Percentiles rank a stretch among this genome's conserved stretches.
Evolutionary conservation across 1,140 invertebrate species (phyloP).

Genomic region (Drosophila kurseongensis): DNA sequence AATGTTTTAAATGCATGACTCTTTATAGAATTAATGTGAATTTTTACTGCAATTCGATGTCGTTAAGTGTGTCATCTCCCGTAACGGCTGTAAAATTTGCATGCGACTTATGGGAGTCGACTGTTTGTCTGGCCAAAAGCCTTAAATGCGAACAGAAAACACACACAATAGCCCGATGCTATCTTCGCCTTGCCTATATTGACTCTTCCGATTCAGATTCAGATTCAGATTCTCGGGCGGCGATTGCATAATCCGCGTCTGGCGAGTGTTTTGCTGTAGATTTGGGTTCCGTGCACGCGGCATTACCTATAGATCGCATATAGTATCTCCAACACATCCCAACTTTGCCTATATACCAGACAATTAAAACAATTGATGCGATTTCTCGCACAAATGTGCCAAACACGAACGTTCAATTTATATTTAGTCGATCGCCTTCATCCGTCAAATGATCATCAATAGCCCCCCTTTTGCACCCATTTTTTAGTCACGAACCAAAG

Average conservation of each 20-base stretch:
- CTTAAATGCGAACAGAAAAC: background rate
- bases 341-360: conserved; percentile 41
- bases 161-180: background rate
- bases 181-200: conserved; percentile 1
- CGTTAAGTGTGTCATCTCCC: conserved; percentile 16
- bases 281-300: background rate
- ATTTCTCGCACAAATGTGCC: conserved; percentile 79
- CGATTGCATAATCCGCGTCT: conserved; percentile 15
- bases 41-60: conserved; percentile 4
- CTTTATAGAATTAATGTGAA: background rate
- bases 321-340: conserved; percentile 48
- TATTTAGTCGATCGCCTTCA: conserved; percentile 76
- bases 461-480: background rate
- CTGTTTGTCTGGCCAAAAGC: conserved; percentile 20
- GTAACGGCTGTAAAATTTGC: conserved; percentile 22
- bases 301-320: conserved; percentile 11
- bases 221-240: conserved; percentile 4
- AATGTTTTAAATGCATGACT: too few species aligned
- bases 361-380: conserved; percentile 79
- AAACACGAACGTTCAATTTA: conserved; percentile 77
- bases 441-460: conserved; percentile 64
- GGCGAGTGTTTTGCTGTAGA: conserved; percentile 2
- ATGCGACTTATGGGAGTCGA: conserved; percentile 10
- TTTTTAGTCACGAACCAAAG: conserved; percentile 16
- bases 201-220: conserved; percentile 2